These are phyloP conservation scores for Malaclemys terrapin DNA, from an alignment of 2,113 vertebrate genomes.

Conservation along the genomic window DNA sequence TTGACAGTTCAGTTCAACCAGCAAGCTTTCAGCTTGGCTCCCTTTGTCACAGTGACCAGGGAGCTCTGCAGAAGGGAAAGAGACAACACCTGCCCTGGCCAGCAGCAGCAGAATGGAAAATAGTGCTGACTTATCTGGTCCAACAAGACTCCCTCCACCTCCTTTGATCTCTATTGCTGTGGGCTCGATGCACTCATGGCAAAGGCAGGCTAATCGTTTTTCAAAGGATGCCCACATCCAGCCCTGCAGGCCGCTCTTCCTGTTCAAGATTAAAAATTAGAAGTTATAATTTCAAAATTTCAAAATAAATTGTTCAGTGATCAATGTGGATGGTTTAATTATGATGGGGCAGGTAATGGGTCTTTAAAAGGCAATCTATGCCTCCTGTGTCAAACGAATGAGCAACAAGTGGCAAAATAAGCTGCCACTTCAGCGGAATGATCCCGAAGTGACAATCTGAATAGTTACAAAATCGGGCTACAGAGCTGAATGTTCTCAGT, in stretches of 20 bases:
- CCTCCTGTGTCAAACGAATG: no score
- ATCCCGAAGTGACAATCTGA: not conserved
- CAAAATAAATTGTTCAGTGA: not conserved
- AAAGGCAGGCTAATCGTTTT: not conserved
- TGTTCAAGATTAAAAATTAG: not conserved
- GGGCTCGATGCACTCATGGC: not conserved
- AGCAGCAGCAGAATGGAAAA: not conserved
- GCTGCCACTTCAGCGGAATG: no score
- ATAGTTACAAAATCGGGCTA: not conserved
- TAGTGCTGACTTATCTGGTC: not conserved
- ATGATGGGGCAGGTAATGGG: not conserved
- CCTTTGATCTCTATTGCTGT: not conserved
- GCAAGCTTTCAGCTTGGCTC: not conserved
- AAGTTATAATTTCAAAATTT: not conserved
- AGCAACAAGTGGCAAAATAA: no score
- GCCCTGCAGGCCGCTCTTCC: not conserved
- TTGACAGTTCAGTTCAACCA: not conserved
- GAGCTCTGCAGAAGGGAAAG: not conserved
- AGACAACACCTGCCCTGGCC: not conserved
- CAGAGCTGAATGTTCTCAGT: not conserved
- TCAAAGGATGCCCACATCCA: not conserved
- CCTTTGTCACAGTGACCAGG: not conserved
- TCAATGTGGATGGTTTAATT: not conserved
- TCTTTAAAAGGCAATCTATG: no score
- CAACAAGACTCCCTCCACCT: not conserved